phyloP scores from a whole-genome alignment of 1,140 invertebrate species.

The Antheraea mylitta region DNA sequence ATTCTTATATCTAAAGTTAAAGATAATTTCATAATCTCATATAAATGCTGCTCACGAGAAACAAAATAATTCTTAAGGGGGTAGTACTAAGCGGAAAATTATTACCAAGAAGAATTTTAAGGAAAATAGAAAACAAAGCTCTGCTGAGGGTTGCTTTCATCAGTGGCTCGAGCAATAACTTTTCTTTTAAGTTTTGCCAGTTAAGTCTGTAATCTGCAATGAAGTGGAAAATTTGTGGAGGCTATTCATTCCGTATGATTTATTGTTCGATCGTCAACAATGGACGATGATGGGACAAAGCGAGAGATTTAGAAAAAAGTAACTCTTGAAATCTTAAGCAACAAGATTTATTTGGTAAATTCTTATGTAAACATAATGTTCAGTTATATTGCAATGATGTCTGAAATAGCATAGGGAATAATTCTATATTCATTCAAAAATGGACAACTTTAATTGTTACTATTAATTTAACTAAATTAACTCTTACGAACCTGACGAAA shows the following conservation, averaged over 20 bases:
- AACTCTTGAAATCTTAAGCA: neutral
- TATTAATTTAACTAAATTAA: too few relatives aligned
- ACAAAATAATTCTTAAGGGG: constrained; percentile 46
- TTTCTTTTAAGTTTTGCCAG: constrained; percentile 37
- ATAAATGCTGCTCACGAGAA: constrained; percentile 30
- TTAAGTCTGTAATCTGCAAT: constrained; percentile 26
- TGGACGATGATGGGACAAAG: constrained; percentile 26
- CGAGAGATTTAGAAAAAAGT: neutral
- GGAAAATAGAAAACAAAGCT: constrained; percentile 48
- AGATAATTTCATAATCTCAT: constrained; percentile 33
- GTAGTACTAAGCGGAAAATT: constrained; percentile 49
- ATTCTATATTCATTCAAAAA: too few relatives aligned
- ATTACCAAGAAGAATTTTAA: constrained; percentile 47
- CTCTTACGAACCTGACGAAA: too few relatives aligned
- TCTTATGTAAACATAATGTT: neutral
- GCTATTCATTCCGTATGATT: constrained; percentile 9
- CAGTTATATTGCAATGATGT: too few relatives aligned
- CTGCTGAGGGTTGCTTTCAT: constrained; percentile 21
- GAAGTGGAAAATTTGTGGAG: constrained; percentile 23
- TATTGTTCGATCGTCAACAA: neutral
- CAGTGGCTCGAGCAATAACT: constrained; percentile 18
- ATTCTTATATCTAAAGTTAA: constrained; percentile 30
- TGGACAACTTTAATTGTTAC: too few relatives aligned
- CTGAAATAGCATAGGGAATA: too few relatives aligned
- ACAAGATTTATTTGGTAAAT: neutral